Evolutionary conservation across 2,888 invertebrate genomes (phyloP).

Genomic region (Hofmannophila pseudospretella): DNA sequence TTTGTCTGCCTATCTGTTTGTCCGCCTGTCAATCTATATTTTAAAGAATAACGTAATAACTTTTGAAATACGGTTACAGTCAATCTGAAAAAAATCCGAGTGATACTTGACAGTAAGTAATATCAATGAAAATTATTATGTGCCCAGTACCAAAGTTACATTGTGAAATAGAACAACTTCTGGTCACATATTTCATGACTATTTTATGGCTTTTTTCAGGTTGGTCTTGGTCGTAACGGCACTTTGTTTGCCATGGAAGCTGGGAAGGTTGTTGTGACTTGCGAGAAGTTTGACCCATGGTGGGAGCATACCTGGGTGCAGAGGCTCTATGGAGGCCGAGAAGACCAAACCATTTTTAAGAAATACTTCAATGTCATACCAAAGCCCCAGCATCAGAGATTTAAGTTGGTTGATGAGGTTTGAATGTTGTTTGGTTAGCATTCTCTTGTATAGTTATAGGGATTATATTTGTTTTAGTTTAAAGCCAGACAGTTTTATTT

Average conservation of each 20-base stretch:
- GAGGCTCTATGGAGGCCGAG: slow-evolving; percentile 79
- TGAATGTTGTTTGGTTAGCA: slow-evolving; percentile 41
- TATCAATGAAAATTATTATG: too few relatives aligned
- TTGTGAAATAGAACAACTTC: too few relatives aligned
- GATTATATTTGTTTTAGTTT: slow-evolving; percentile 2
- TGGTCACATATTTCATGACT: too few relatives aligned
- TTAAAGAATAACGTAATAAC: too few relatives aligned
- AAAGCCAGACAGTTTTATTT: background rate
- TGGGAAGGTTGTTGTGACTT: slow-evolving; percentile 88
- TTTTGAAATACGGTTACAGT: too few relatives aligned
- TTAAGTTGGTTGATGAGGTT: slow-evolving; percentile 85
- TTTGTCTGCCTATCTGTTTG: too few relatives aligned
- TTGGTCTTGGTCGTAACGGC: slow-evolving; percentile 87
- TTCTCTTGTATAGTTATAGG: slow-evolving; percentile 6
- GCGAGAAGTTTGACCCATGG: slow-evolving; percentile 88
- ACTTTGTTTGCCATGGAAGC: slow-evolving; percentile 88
- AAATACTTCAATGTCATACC: slow-evolving; percentile 92
- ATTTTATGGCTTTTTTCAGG: slow-evolving; percentile 72
- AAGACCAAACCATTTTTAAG: slow-evolving; percentile 84
- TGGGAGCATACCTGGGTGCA: slow-evolving; percentile 88
- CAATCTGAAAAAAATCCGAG: too few relatives aligned
- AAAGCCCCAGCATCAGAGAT: slow-evolving; percentile 85
- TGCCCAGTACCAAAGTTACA: too few relatives aligned
- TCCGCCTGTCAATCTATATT: too few relatives aligned
- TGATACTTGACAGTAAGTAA: too few relatives aligned